Evolutionary conservation across 2,797 vertebrate species (phyloP).

Genomic region (Tiaroga cobitis): DNA sequence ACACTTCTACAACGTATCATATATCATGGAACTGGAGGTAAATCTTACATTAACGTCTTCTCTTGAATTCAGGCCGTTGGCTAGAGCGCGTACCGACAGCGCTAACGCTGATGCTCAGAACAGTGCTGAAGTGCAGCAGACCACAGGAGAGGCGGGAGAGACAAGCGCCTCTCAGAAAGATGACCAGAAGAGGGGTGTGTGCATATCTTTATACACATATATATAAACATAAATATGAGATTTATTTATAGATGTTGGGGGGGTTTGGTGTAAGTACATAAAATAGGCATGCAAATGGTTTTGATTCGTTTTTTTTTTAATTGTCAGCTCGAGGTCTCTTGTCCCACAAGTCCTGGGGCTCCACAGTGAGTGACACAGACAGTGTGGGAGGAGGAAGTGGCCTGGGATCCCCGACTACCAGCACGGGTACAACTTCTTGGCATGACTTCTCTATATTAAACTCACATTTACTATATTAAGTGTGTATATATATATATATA

Average conservation of each 20-base stretch:
- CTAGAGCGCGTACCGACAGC: conserved; percentile 84
- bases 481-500: no score
- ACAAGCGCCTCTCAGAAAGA: conserved; percentile 62
- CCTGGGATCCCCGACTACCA: conserved; percentile 77
- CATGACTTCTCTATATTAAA: not conserved
- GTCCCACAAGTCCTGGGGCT: conserved; percentile 92
- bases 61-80: conserved; percentile 66
- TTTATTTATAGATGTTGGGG: not conserved
- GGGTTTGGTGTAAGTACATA: not conserved
- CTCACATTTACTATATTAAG: not conserved
- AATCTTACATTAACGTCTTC: not conserved
- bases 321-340: conserved; percentile 84
- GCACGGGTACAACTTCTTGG: conserved; percentile 70
- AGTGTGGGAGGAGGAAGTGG: conserved; percentile 73
- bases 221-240: not conserved
- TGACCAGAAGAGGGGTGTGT: conserved; percentile 79
- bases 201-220: not conserved
- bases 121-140: conserved; percentile 60
- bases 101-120: conserved; percentile 71
- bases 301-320: not conserved
- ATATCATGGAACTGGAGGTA: not conserved
- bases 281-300: not conserved
- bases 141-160: conserved; percentile 63
- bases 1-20: not conserved
- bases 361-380: conserved; percentile 79